phyloP scores from a whole-genome alignment of 2,888 invertebrate genomes.

The Heliconius hortense region DNA sequence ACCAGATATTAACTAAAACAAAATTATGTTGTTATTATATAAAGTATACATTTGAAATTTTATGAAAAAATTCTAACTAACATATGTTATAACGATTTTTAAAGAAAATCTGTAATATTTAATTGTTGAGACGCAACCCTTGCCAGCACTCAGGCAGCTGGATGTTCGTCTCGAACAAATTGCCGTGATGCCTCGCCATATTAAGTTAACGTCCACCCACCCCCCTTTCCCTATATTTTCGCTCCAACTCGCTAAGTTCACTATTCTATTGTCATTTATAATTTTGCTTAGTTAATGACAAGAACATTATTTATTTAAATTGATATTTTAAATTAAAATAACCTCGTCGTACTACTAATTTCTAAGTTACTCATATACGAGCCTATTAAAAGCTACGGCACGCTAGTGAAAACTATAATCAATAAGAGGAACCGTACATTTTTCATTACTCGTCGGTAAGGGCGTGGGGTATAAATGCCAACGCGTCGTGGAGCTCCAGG shows the following conservation, averaged over 20 bases:
- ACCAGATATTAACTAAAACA: background rate
- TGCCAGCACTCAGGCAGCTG: conserved; percentile 65
- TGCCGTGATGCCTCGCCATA: conserved; percentile 78
- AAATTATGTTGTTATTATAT: too few species aligned
- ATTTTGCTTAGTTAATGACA: conserved; percentile 59
- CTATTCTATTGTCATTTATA: conserved; percentile 58
- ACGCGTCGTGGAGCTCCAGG: conserved; percentile 62
- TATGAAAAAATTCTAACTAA: too few species aligned
- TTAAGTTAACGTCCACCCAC: conserved; percentile 72
- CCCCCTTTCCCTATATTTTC: conserved; percentile 43
- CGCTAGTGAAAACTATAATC: conserved; percentile 50
- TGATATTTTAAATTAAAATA: conserved; percentile 47
- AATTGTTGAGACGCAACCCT: conserved; percentile 55
- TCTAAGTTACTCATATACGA: background rate
- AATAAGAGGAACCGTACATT: conserved; percentile 62
- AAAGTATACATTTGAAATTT: too few species aligned
- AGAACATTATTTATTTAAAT: conserved; percentile 47
- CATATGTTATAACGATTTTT: too few species aligned
- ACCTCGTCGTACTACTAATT: conserved; percentile 39
- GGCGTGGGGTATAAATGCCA: conserved; percentile 72
- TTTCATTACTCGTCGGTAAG: conserved; percentile 68
- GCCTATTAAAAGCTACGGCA: conserved; percentile 5
- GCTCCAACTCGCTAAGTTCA: conserved; percentile 53
- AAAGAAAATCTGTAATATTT: conserved; percentile 31
- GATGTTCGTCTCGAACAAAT: conserved; percentile 78